Conservation (phyloP, 2,113 vertebrate species). For the Andinoacara biseriatus region DNA sequence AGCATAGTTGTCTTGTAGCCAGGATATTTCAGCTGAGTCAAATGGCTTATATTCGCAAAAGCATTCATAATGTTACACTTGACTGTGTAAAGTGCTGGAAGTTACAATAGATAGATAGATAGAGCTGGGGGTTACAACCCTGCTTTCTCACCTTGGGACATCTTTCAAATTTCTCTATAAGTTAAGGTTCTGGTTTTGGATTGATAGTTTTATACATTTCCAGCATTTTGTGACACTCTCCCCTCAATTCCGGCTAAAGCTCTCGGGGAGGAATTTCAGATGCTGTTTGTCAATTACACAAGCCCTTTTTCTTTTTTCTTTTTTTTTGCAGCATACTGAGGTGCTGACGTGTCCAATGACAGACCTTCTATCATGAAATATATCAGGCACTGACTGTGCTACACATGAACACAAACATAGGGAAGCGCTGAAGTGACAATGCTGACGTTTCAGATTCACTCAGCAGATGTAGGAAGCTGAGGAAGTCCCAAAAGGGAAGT, state of each 20-base stretch:
- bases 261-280: not conserved
- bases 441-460: constrained; percentile 6
- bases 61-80: not conserved
- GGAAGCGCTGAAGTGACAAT: not conserved
- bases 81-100: not conserved
- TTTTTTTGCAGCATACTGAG: not conserved
- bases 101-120: too few relatives aligned
- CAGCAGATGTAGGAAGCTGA: constrained; percentile 42
- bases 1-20: not conserved
- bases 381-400: not conserved
- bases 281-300: not conserved
- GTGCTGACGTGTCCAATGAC: not conserved
- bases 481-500: constrained; percentile 51
- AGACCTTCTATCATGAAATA: not conserved
- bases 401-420: not conserved
- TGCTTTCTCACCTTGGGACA: not conserved
- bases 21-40: not conserved
- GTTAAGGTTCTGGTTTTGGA: not conserved
- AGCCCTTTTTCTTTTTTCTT: not conserved
- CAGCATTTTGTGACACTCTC: not conserved
- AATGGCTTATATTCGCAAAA: not conserved
- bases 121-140: not conserved
- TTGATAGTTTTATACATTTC: not conserved
- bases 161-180: not conserved
- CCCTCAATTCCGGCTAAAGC: not conserved